Percentiles rank a stretch among this genome's conserved stretches.
These are phyloP conservation scores for Rhabdornis inornatus DNA, from an alignment of 2,113 vertebrate species.

Conservation along the genomic window DNA sequence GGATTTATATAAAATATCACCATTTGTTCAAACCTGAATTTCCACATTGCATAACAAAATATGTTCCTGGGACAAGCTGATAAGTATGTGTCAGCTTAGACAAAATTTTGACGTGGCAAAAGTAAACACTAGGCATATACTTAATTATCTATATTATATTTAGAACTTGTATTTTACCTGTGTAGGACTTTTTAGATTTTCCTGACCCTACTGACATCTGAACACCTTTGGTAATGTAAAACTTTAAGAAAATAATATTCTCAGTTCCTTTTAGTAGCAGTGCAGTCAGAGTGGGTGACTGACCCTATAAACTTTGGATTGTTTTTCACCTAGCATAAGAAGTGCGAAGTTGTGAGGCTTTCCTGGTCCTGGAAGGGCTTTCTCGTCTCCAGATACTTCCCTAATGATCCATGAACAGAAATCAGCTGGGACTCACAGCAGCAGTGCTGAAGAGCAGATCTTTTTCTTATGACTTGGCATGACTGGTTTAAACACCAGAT, in stretches of 20 bases:
- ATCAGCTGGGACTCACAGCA: not conserved
- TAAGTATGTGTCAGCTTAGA: not conserved
- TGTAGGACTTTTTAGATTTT: not conserved
- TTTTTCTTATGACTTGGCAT: slow-evolving; percentile 19
- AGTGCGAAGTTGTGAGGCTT: not conserved
- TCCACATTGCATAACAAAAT: not conserved
- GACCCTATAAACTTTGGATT: not conserved
- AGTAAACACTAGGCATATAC: not conserved
- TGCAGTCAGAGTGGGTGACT: not conserved
- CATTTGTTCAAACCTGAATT: not conserved
- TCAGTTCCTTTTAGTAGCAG: not conserved
- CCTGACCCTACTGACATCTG: not conserved
- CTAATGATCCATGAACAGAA: slow-evolving; percentile 1
- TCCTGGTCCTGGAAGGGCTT: not conserved
- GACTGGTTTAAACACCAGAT: slow-evolving; percentile 39
- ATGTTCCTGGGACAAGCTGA: not conserved
- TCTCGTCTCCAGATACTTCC: not conserved
- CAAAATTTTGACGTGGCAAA: not conserved
- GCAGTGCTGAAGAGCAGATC: not conserved
- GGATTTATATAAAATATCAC: not conserved
- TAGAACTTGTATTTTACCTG: not conserved
- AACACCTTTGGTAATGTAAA: not conserved
- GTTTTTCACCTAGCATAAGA: not conserved
- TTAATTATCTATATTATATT: not conserved
- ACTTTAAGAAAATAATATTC: not conserved